phyloP scores from a whole-genome alignment of 2,113 vertebrate genomes.

The Ursus arctos region DNA sequence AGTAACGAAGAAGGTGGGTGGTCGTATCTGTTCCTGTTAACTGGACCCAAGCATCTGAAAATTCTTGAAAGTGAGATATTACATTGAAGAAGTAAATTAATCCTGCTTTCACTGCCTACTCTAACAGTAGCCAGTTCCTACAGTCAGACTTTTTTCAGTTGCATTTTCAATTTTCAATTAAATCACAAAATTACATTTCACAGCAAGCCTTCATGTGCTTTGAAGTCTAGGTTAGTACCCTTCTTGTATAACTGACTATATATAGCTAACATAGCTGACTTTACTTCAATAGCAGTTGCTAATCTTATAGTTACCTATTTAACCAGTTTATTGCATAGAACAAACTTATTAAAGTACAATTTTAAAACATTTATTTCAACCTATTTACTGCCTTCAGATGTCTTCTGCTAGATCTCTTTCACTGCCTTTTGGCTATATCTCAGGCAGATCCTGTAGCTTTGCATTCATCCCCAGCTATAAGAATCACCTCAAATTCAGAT shows the following conservation, averaged over 20 bases:
- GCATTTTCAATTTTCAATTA: constrained; percentile 1
- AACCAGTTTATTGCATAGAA: neutral
- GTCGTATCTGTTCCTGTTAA: neutral
- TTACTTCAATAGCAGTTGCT: neutral
- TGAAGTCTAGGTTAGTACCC: neutral
- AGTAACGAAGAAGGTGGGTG: neutral
- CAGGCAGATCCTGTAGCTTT: neutral
- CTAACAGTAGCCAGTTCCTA: neutral
- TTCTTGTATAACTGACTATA: neutral
- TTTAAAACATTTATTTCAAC: neutral
- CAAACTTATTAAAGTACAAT: neutral
- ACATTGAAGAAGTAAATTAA: neutral
- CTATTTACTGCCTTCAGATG: neutral
- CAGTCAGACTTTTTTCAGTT: neutral
- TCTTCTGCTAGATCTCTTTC: neutral
- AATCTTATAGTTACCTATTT: neutral
- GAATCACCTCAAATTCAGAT: neutral
- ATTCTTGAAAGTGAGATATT: neutral
- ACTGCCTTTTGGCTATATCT: neutral
- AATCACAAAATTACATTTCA: constrained; percentile 16
- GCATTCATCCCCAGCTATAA: neutral
- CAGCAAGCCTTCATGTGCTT: neutral
- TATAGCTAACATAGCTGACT: neutral
- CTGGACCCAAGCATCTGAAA: neutral
- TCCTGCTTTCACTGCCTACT: neutral